Evolutionary conservation across 2,888 invertebrate species (phyloP), one percentile per base, ranked within the genome.

Genomic region (Idaea biselata): DNA sequence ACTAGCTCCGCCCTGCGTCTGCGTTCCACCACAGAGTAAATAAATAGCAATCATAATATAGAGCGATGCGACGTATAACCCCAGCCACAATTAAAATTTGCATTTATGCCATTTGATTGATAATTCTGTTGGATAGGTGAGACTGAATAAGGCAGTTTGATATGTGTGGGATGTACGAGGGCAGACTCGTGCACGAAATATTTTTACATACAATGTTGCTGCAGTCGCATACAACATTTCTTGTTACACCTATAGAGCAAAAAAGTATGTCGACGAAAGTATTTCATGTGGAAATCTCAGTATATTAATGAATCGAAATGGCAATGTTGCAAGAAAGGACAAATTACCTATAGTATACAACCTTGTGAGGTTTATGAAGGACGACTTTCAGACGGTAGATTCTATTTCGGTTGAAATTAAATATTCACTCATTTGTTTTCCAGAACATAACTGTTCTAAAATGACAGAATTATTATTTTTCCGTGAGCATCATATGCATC

Each of bases 81-180:
- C 76, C 73, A 70, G 73, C 75, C 71, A 89, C 88, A 88, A 90
- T 90, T 91, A 88, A 89, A 87, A 91, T 90, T 91, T 88, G 87
- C 89, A 91, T 91, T 88, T 85, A 77, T 79, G 83, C 78, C 75
- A 74, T 82, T 79, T 89, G 88, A 91, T 91, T 90, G 89, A 90
- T 91, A 88, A 87, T 85, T 89, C 74, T 83, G 86, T 88, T 86
- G 80, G 78, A 80, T 83, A 81, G 81, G 78, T 81, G 80, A 85
- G 83, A 81, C 80, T 79, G 80, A 77, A 76, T 61, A 62, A 55
- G 57, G 60, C 44, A 54, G 58, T 82, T 81, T 81, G 78, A 79
- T 81, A 77, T 75, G 78, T 75, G 84, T 82, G 79, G 84, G 65
- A 58, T 57, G 63, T 44, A 18, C 58, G 44, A 44, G 18, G 57